Percentiles rank a stretch among this genome's conserved stretches.
phyloP scores from a whole-genome alignment of 1,140 invertebrate species.

The Leptinotarsa texana region DNA sequence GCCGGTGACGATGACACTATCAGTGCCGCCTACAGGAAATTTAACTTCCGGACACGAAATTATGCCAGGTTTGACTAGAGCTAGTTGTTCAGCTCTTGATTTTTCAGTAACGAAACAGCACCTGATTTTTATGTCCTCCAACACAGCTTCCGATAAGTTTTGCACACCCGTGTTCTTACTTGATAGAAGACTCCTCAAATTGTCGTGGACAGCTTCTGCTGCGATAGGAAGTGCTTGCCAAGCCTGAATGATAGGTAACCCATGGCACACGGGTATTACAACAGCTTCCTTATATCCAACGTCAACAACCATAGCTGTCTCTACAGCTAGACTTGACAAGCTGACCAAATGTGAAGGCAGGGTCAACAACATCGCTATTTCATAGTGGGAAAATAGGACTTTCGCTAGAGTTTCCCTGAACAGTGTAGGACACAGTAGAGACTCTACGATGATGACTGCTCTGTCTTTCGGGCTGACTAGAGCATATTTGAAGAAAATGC shows the following conservation, averaged over 20 bases:
- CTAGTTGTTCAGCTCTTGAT: conserved; percentile 67
- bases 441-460: conserved; percentile 88
- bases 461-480: conserved; percentile 92
- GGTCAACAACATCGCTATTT: conserved; percentile 65
- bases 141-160: conserved; percentile 60
- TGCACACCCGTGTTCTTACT: conserved; percentile 56
- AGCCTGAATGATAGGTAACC: conserved; percentile 79
- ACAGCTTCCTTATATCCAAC: conserved; percentile 83
- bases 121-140: conserved; percentile 74
- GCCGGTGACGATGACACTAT: conserved; percentile 69
- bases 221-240: conserved; percentile 79
- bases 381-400: conserved; percentile 90
- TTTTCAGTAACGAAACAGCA: conserved; percentile 83
- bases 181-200: conserved; percentile 56
- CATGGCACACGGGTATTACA: conserved; percentile 79
- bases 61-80: conserved; percentile 55
- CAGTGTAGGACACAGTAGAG: conserved; percentile 77
- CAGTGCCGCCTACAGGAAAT: conserved; percentile 69
- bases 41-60: conserved; percentile 64
- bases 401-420: conserved; percentile 86
- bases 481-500: conserved; percentile 77
- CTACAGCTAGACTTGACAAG: conserved; percentile 74
- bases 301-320: conserved; percentile 82
- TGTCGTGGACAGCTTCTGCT: conserved; percentile 67
- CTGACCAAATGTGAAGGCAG: conserved; percentile 78